Evolutionary conservation across 2,113 vertebrate species (phyloP).

Genomic region (Siniperca knerii): DNA sequence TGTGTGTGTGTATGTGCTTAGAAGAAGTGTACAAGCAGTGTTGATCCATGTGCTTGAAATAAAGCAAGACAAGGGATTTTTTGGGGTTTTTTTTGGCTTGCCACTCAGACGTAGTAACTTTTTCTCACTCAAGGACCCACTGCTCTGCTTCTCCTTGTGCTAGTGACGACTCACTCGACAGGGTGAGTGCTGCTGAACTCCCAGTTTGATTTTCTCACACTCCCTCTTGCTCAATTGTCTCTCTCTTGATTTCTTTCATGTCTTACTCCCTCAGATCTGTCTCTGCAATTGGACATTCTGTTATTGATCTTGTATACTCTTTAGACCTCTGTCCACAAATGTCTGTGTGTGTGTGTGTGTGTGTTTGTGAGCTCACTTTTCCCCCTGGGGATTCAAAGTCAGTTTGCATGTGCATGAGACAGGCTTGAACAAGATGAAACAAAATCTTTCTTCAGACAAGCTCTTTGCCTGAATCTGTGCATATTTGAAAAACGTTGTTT

Average conservation of each 20-base stretch:
- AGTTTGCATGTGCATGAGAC: conserved; percentile 40
- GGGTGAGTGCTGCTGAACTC: conserved; percentile 75
- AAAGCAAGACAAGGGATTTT: conserved; percentile 27
- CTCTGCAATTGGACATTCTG: conserved; percentile 19
- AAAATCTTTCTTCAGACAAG: conserved; percentile 11
- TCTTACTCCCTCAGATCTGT: conserved; percentile 15
- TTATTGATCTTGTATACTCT: conserved; percentile 47
- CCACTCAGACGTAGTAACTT: conserved; percentile 31
- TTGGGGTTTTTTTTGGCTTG: background rate
- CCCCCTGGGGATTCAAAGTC: conserved; percentile 40
- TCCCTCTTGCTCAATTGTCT: conserved; percentile 10
- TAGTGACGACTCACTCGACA: conserved; percentile 65
- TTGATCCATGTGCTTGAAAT: conserved; percentile 40
- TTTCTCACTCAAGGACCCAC: conserved; percentile 39
- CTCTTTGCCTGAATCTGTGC: conserved; percentile 2
- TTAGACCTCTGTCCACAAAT: background rate
- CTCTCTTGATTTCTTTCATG: background rate
- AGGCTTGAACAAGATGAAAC: conserved; percentile 59
- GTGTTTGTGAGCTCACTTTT: conserved; percentile 23
- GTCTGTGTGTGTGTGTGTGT: conserved; percentile 22
- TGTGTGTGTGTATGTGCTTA: background rate
- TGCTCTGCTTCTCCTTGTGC: conserved; percentile 16
- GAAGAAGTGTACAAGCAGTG: background rate
- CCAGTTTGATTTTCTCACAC: conserved; percentile 11
- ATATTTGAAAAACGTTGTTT: background rate